Base-by-base conservation (phyloP, 2,888 invertebrate genomes). In the Leptopilina drosophilae region DNA sequence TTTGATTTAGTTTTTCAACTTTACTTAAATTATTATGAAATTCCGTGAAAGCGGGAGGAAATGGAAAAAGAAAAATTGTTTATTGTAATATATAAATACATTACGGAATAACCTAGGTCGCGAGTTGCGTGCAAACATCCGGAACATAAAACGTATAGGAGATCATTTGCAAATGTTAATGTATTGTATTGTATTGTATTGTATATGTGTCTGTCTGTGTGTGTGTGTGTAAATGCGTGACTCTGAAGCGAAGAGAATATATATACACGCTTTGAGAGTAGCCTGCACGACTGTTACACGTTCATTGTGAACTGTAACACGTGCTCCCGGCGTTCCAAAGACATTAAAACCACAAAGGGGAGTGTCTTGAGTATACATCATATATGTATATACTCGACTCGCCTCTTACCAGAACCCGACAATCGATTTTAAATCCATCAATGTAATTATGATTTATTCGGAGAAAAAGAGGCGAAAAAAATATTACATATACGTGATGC, bases 381-480 rank as follows among this genome's bases (percentile, higher is more conserved):
- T 66, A 77, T 20, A 49, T 49, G 8, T 42, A 77, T 40, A 49
- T 49, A 49, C 49, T 49, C 56, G 26, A 40, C 20, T 59, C 26
- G 62, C 64, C 20, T 67, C 12, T 62, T 59, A 33, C 46, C 14
- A 33, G 33, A 53, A 56, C 33, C 56, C 9, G 5, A 53, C 73
- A 26, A 33, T 33, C 56, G 33, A 62, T 62, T 62, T 62, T 62
- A 62, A 62, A 62, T 62, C 62, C 62, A 62, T 62, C 78, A 78
- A 79, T 64, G 78, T 81, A 83, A 83, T 83, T 83, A 81, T 81
- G 81, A 83, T 81, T 83, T 83, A 83, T 81, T 78, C 66, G 80
- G 79, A 79, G 69, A 76, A 77, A 76, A 78, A 64, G 33, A 20
- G 33, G 33, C 67, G 76, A 81, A 80, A 77, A 78, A 83, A 79